A percentile compares a stretch with the other conserved stretches of the same genome.
These are phyloP conservation scores for Laodelphax striatellus DNA, from an alignment of 1,140 invertebrate genomes.

Conservation along the genomic window DNA sequence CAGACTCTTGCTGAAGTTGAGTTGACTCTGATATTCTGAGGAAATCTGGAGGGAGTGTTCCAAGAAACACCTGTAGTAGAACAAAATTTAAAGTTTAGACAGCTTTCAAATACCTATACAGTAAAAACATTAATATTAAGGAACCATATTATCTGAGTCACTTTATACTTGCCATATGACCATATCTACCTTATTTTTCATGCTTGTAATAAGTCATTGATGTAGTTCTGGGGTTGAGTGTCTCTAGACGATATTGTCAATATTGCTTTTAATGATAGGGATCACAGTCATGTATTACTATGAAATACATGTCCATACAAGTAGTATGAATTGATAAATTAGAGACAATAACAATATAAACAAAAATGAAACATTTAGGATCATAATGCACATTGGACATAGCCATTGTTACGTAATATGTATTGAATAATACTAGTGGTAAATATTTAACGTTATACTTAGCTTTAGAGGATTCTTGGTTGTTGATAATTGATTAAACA, in stretches of 20 bases:
- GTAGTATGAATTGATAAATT: not conserved
- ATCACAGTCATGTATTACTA: too few species aligned
- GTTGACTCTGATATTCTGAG: conserved; percentile 47
- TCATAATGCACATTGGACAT: not conserved
- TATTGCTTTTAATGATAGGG: not conserved
- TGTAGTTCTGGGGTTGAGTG: too few species aligned
- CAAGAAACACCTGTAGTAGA: conserved; percentile 52
- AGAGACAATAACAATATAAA: not conserved
- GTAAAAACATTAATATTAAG: too few species aligned
- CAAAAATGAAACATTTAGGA: not conserved
- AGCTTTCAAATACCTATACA: too few species aligned
- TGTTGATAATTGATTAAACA: not conserved
- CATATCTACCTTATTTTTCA: too few species aligned
- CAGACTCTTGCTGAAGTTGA: conserved; percentile 50
- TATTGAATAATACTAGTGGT: too few species aligned
- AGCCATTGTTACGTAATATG: too few species aligned
- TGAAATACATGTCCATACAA: not conserved
- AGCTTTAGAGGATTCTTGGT: too few species aligned
- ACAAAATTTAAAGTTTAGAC: not conserved
- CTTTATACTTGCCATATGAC: not conserved
- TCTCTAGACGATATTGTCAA: too few species aligned
- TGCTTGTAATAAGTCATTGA: too few species aligned
- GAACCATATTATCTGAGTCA: too few species aligned
- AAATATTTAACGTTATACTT: too few species aligned
- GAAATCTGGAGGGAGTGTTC: conserved; percentile 70